Evolutionary conservation across 2,888 invertebrate species (phyloP).

Genomic region (Timema podura): DNA sequence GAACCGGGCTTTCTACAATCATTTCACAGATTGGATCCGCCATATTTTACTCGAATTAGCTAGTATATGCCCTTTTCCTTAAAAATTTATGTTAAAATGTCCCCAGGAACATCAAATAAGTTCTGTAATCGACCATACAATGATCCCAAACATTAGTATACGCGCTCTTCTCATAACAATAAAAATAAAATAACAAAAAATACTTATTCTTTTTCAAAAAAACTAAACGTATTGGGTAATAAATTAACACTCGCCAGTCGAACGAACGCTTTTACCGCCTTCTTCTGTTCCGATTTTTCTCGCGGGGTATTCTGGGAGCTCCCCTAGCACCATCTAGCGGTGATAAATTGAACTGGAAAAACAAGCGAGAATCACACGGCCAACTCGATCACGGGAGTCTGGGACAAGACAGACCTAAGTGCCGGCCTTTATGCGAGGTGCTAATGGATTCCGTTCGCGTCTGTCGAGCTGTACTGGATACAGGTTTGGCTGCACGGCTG

Average conservation of each 20-base stretch:
- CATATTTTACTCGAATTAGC: too few species aligned
- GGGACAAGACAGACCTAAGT: slow-evolving; percentile 1
- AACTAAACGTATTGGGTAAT: slow-evolving; percentile 10
- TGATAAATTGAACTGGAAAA: slow-evolving; percentile 15
- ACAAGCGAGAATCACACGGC: slow-evolving; percentile 14
- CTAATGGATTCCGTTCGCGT: too few species aligned
- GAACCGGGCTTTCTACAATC: too few species aligned
- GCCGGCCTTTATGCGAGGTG: not conserved
- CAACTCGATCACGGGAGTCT: not conserved
- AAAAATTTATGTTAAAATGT: too few species aligned
- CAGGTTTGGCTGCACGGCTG: too few species aligned
- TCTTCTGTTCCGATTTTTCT: slow-evolving; percentile 16
- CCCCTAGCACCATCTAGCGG: slow-evolving; percentile 14
- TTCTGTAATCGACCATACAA: too few species aligned
- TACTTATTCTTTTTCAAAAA: too few species aligned
- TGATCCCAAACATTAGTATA: too few species aligned
- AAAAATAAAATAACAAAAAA: slow-evolving; percentile 1
- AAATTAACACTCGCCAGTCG: slow-evolving; percentile 15
- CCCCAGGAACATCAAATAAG: too few species aligned
- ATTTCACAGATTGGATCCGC: too few species aligned
- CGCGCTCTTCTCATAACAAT: not conserved
- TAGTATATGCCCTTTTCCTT: too few species aligned
- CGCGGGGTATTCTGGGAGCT: slow-evolving; percentile 17
- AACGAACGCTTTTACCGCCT: slow-evolving; percentile 12
- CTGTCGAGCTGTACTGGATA: too few species aligned